These are phyloP conservation scores for Campopleginae sp. DNA, from an alignment of 2,888 invertebrate genomes.

Conservation along the genomic window DNA sequence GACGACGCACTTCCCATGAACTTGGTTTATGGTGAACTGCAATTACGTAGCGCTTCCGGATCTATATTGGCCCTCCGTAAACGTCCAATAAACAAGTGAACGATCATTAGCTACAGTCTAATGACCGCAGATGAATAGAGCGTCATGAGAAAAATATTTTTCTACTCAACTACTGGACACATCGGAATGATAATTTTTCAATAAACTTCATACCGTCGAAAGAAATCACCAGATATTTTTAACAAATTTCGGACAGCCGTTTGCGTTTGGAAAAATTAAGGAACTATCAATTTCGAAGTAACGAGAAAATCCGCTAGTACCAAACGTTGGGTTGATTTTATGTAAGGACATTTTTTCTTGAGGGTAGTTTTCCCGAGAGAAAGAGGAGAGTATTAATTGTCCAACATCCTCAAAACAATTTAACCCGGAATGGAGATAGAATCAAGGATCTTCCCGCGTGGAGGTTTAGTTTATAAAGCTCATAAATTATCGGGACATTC, in stretches of 20 bases:
- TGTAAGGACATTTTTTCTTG: neutral
- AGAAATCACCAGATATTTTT: no score
- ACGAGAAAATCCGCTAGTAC: no score
- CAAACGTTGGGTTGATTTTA: no score
- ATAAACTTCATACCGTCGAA: no score
- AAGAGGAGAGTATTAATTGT: neutral
- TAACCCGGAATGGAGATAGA: neutral
- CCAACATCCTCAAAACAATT: neutral
- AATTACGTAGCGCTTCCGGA: neutral
- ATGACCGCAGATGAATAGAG: no score
- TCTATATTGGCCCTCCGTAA: neutral
- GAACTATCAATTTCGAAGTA: no score
- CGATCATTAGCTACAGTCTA: no score
- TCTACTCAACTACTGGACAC: no score
- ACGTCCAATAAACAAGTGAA: neutral
- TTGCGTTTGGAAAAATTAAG: no score
- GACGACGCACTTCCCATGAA: conserved; percentile 27
- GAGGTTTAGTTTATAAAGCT: conserved; percentile 17
- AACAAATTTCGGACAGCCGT: no score
- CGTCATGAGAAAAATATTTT: no score
- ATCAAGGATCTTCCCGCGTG: neutral
- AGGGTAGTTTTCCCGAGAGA: neutral
- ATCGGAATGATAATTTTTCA: no score
- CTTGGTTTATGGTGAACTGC: neutral
- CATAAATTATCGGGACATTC: conserved; percentile 12